Evolutionary conservation across 2,888 invertebrate species (phyloP).

Genomic region (Ypsolopha sequella): DNA sequence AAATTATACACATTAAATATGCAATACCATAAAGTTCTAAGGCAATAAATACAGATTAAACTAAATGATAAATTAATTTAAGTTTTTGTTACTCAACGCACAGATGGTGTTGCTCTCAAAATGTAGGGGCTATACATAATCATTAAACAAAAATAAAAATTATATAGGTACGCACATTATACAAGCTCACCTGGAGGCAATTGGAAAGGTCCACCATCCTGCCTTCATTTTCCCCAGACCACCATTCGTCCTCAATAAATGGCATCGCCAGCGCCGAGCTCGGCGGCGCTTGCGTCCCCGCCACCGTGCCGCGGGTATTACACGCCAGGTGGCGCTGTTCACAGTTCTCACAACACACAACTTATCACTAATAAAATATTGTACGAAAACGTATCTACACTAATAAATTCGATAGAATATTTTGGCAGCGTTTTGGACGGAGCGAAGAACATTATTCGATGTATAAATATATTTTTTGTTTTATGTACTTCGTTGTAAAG

Average conservation of each 20-base stretch:
- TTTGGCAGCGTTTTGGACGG: slow-evolving; percentile 67
- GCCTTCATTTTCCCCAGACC: slow-evolving; percentile 96
- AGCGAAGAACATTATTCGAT: slow-evolving; percentile 58
- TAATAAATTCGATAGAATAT: slow-evolving; percentile 63
- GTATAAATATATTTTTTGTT: slow-evolving; percentile 22
- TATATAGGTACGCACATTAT: slow-evolving; percentile 2
- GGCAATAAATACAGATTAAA: too few relatives aligned
- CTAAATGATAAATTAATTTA: not conserved
- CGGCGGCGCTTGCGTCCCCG: slow-evolving; percentile 74
- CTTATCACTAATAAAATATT: slow-evolving; percentile 1
- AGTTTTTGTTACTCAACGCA: slow-evolving; percentile 6
- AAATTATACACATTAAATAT: not conserved
- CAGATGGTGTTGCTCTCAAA: slow-evolving; percentile 11
- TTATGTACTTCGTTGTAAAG: slow-evolving; percentile 47
- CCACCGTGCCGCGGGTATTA: slow-evolving; percentile 65
- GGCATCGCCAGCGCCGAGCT: slow-evolving; percentile 86
- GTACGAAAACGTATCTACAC: slow-evolving; percentile 17
- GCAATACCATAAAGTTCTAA: too few relatives aligned
- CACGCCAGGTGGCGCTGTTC: slow-evolving; percentile 50
- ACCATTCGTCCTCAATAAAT: slow-evolving; percentile 96
- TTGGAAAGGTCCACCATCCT: slow-evolving; percentile 93
- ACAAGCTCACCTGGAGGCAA: slow-evolving; percentile 80
- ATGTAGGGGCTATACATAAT: too few relatives aligned
- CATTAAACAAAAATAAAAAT: not conserved
- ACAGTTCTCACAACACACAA: slow-evolving; percentile 12